Conservation (phyloP, 2,888 invertebrate genomes). For the Polydrusus tereticollis region DNA sequence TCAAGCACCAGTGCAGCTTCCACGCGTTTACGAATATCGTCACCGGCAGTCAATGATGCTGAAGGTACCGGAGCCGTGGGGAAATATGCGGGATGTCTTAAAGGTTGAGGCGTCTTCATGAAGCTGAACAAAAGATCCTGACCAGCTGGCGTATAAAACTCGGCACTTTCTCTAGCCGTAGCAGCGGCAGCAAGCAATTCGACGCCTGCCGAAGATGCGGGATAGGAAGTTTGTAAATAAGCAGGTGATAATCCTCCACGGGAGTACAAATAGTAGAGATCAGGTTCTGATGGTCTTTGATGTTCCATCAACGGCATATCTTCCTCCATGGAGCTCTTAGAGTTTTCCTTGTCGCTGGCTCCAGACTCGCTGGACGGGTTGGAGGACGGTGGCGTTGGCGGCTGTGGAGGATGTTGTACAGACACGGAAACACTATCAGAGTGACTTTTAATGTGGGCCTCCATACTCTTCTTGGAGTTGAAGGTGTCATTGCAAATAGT, state of each 20-base stretch:
- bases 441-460: constrained; percentile 87
- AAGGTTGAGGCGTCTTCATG: constrained; percentile 53
- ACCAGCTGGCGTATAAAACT: constrained; percentile 52
- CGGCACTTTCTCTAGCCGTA: constrained; percentile 66
- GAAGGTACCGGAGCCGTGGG: constrained; percentile 59
- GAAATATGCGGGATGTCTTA: constrained; percentile 58
- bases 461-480: constrained; percentile 91
- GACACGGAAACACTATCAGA: constrained; percentile 69
- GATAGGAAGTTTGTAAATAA: constrained; percentile 53
- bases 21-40: constrained; percentile 73
- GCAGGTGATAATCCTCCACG: constrained; percentile 58
- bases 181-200: constrained; percentile 67
- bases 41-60: constrained; percentile 66
- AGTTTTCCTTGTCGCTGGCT: constrained; percentile 70
- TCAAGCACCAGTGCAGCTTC: constrained; percentile 74
- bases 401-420: constrained; percentile 69
- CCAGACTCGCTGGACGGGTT: constrained; percentile 63
- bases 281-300: constrained; percentile 55
- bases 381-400: constrained; percentile 61
- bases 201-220: constrained; percentile 60
- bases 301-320: constrained; percentile 10
- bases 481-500: constrained; percentile 93
- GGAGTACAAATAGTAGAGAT: constrained; percentile 58
- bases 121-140: constrained; percentile 62
- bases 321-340: constrained; percentile 46